Percentiles rank a stretch among this genome's conserved stretches.
phyloP scores from a whole-genome alignment of 2,888 invertebrate genomes.

The Drosophila siamana region DNA sequence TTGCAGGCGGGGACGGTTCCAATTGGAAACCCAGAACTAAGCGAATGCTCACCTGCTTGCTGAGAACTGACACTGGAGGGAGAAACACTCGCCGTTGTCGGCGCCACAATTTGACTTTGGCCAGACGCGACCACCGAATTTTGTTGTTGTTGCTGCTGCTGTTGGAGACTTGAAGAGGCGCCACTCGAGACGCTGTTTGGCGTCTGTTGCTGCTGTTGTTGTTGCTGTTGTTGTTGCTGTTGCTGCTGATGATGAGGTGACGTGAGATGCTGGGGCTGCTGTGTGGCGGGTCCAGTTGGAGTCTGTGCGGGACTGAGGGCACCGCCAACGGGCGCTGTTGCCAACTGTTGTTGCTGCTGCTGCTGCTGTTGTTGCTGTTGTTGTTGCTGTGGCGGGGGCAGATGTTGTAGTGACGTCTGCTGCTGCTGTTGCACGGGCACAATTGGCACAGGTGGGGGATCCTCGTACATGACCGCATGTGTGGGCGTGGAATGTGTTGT shows the following conservation, averaged over 20 bases:
- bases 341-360: slow-evolving; percentile 79
- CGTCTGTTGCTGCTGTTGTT: slow-evolving; percentile 78
- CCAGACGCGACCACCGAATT: slow-evolving; percentile 85
- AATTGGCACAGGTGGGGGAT: slow-evolving; percentile 85
- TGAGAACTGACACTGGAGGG: slow-evolving; percentile 87
- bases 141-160: slow-evolving; percentile 80
- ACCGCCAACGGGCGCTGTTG: slow-evolving; percentile 81
- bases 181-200: slow-evolving; percentile 83
- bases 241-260: slow-evolving; percentile 81
- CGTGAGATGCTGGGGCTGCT: slow-evolving; percentile 78
- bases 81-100: slow-evolving; percentile 87
- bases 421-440: slow-evolving; percentile 80
- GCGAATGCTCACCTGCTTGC: slow-evolving; percentile 84
- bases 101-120: slow-evolving; percentile 86
- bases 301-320: slow-evolving; percentile 83
- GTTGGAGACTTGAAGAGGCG: slow-evolving; percentile 78
- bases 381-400: slow-evolving; percentile 74
- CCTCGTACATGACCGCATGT: slow-evolving; percentile 87
- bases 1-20: not conserved
- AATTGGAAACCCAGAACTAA: slow-evolving; percentile 4
- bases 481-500: slow-evolving; percentile 87
- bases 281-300: slow-evolving; percentile 76
- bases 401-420: slow-evolving; percentile 64
- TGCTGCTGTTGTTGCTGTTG: slow-evolving; percentile 70
- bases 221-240: slow-evolving; percentile 69